phyloP scores from a whole-genome alignment of 2,797 vertebrate species.

The Muscicapa striata region DNA sequence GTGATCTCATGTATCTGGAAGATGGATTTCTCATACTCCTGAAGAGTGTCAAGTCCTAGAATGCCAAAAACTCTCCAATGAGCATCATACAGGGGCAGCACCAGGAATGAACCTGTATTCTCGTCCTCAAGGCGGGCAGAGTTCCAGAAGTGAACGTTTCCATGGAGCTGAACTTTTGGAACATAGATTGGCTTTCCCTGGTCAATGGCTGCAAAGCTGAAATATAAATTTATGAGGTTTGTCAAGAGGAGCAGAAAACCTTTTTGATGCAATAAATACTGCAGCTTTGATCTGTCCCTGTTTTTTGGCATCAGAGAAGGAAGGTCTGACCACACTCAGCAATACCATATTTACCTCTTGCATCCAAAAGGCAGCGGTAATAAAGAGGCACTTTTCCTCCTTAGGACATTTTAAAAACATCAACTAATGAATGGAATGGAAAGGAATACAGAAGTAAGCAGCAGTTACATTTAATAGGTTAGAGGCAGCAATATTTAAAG shows the following conservation, averaged over 20 bases:
- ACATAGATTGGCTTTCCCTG: conserved; percentile 76
- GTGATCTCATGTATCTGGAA: conserved; percentile 78
- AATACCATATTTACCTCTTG: background rate
- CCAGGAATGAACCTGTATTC: conserved; percentile 75
- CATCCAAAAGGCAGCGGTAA: background rate
- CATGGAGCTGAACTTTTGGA: conserved; percentile 76
- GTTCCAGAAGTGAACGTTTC: conserved; percentile 81
- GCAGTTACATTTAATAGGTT: background rate
- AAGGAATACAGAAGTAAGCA: background rate
- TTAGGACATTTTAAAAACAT: background rate
- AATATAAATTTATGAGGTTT: background rate
- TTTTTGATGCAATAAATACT: background rate
- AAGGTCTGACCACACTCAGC: background rate
- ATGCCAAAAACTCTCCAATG: conserved; percentile 76
- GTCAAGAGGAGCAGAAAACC: background rate
- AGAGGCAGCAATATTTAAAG: background rate
- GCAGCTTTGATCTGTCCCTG: background rate
- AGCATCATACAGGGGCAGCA: conserved; percentile 75
- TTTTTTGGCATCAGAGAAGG: background rate
- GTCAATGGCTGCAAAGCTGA: conserved; percentile 77
- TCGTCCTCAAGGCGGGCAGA: conserved; percentile 11
- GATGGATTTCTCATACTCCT: conserved; percentile 58
- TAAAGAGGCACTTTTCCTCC: background rate
- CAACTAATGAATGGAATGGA: background rate
- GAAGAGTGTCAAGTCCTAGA: conserved; percentile 77